These are phyloP conservation scores for Pipistrellus pygmaeus DNA, from an alignment of 2,797 vertebrate genomes.

Conservation along the genomic window DNA sequence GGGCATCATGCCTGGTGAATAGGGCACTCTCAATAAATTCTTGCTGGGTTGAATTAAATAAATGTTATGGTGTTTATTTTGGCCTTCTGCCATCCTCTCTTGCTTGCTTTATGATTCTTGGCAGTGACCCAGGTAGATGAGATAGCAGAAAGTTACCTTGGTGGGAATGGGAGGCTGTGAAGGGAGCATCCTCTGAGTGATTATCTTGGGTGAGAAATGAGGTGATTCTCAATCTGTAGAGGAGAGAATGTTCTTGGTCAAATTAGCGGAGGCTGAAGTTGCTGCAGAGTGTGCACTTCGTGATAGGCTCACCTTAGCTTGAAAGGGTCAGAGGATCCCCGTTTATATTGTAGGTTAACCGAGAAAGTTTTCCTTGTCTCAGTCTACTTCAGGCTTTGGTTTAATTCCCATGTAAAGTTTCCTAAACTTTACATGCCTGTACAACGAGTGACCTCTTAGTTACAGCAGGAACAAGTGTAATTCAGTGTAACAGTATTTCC, in stretches of 20 bases:
- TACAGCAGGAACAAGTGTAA: not conserved
- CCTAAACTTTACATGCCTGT: not conserved
- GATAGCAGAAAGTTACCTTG: not conserved
- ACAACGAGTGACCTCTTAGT: not conserved
- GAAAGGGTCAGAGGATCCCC: not conserved
- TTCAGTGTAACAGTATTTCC: not conserved
- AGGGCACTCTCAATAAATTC: not conserved
- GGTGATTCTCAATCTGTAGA: not conserved
- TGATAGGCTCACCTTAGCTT: not conserved
- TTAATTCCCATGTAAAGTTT: slow-evolving; percentile 22
- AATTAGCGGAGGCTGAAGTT: not conserved
- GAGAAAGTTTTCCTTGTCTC: not conserved
- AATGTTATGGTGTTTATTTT: slow-evolving; percentile 37
- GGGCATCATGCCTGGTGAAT: not conserved
- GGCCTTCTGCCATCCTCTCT: not conserved
- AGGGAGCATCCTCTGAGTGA: not conserved
- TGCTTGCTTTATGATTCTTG: slow-evolving; percentile 30
- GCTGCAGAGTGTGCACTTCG: rapidly evolving
- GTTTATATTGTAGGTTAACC: not conserved
- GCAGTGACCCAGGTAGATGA: not conserved
- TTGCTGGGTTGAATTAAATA: not conserved
- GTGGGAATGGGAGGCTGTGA: not conserved
- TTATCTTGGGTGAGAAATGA: not conserved
- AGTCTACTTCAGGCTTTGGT: not conserved
- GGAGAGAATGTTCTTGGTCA: not conserved